Conservation (phyloP, 2,797 vertebrate genomes). For the Mastacembelus armatus region DNA sequence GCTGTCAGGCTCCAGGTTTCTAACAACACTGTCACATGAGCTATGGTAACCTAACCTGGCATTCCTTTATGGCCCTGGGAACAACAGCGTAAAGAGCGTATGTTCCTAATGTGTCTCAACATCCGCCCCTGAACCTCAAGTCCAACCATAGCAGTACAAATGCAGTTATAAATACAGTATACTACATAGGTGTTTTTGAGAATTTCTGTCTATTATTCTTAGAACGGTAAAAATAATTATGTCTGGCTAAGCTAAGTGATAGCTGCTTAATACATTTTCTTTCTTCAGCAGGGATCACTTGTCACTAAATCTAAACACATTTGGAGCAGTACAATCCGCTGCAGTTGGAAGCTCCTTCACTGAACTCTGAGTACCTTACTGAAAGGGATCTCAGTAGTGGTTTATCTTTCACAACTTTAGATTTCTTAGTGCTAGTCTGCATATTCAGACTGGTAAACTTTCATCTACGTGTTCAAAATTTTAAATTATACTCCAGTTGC, state of each 20-base stretch:
- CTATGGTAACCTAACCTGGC: conserved; percentile 78
- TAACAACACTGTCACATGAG: conserved; percentile 69
- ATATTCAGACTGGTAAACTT: not conserved
- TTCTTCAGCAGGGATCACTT: not conserved
- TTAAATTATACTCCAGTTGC: not conserved
- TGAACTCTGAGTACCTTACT: conserved; percentile 3
- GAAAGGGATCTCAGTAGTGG: not conserved
- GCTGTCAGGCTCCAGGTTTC: conserved; percentile 77
- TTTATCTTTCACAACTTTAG: not conserved
- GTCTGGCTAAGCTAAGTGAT: conserved; percentile 1
- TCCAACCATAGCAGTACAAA: not conserved
- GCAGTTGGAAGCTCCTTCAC: not conserved
- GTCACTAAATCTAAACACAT: not conserved
- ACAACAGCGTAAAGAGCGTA: conserved; percentile 46
- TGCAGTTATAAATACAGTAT: not conserved
- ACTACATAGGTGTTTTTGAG: not conserved
- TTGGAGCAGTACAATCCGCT: not conserved
- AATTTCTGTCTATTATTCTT: not conserved
- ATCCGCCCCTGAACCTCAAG: conserved; percentile 14
- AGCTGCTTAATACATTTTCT: not conserved
- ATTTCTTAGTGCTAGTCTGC: not conserved
- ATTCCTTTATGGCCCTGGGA: conserved; percentile 68
- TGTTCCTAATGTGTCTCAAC: conserved; percentile 23
- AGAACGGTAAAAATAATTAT: not conserved
- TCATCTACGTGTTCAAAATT: not conserved